Conservation (phyloP, 2,113 vertebrate species). For the Heptranchias perlo region DNA sequence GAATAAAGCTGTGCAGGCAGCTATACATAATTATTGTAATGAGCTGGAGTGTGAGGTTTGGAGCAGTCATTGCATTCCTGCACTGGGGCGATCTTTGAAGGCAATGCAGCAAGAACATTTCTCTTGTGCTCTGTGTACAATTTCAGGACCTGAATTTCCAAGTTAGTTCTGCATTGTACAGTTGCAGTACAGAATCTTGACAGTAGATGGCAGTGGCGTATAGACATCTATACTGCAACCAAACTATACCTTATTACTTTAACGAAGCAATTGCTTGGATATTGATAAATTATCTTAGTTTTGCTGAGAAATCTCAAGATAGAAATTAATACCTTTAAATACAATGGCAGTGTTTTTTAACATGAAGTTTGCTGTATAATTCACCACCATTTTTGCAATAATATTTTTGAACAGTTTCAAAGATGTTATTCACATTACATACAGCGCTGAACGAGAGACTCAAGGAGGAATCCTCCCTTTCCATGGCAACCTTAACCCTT, state of each 20-base stretch:
- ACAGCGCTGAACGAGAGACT: neutral
- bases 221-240: neutral
- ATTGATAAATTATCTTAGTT: neutral
- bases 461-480: neutral
- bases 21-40: neutral
- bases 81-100: neutral
- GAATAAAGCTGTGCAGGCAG: neutral
- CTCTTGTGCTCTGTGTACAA: neutral
- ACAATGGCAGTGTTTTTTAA: neutral
- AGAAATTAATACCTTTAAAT: neutral
- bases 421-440: neutral
- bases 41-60: neutral
- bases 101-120: neutral
- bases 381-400: neutral
- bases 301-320: neutral
- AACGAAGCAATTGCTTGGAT: neutral
- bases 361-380: neutral
- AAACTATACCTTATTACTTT: neutral
- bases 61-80: neutral
- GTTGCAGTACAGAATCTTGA: neutral
- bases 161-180: neutral
- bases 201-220: neutral
- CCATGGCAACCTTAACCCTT: no score
- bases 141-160: neutral
- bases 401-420: neutral